These are phyloP conservation scores for Pristionchus mayeri DNA, from an alignment of 2,888 invertebrate genomes.

Conservation along the genomic window DNA sequence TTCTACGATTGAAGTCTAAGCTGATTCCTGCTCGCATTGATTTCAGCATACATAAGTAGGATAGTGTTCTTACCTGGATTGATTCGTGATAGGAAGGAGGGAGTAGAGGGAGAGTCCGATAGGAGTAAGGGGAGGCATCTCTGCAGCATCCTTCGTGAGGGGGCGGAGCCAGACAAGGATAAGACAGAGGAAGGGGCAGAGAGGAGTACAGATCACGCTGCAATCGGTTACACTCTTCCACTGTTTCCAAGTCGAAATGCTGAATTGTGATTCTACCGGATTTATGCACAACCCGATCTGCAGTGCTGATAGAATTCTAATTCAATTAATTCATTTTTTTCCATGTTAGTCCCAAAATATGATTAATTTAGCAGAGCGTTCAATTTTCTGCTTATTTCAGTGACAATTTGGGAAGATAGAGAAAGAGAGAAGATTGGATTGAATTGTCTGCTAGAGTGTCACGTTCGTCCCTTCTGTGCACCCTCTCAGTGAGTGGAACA, in stretches of 20 bases:
- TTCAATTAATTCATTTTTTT: too few species aligned
- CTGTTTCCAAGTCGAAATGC: too few species aligned
- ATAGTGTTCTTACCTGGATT: background rate
- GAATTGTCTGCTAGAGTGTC: background rate
- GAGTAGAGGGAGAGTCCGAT: background rate
- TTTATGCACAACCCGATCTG: too few species aligned
- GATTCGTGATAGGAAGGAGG: slow-evolving; percentile 41
- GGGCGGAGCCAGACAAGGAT: slow-evolving; percentile 48
- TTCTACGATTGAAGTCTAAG: too few species aligned
- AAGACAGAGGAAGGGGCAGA: slow-evolving; percentile 43
- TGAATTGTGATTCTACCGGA: too few species aligned
- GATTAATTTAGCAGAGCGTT: too few species aligned
- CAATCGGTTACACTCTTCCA: background rate
- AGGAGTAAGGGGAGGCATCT: background rate
- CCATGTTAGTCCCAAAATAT: too few species aligned
- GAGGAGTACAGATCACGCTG: background rate
- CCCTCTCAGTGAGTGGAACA: background rate
- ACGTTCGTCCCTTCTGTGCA: background rate
- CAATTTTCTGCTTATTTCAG: too few species aligned
- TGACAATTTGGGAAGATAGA: too few species aligned
- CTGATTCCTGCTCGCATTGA: too few species aligned
- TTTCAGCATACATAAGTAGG: too few species aligned
- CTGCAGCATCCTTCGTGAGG: slow-evolving; percentile 48
- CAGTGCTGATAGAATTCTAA: too few species aligned
- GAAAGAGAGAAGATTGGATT: background rate